Conservation (phyloP, 2,888 invertebrate genomes). For the Limulus polyphemus region DNA sequence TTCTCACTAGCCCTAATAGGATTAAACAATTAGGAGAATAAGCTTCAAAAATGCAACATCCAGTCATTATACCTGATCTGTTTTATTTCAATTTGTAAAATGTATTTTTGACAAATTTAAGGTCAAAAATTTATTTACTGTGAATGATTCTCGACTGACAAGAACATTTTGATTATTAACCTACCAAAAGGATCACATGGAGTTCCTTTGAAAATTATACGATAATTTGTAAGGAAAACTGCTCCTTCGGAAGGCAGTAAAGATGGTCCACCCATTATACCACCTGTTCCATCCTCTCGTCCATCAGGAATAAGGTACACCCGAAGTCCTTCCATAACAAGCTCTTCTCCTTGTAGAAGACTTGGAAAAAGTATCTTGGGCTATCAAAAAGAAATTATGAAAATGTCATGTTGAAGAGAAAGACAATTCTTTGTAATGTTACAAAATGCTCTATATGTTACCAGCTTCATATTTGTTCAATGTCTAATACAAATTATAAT, state of each 20-base stretch:
- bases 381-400: slow-evolving; percentile 36
- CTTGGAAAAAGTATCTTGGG: slow-evolving; percentile 86
- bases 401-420: too few species aligned
- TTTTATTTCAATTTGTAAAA: background rate
- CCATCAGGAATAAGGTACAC: slow-evolving; percentile 85
- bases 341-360: slow-evolving; percentile 73
- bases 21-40: too few species aligned
- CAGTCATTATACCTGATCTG: too few species aligned
- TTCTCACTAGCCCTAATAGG: too few species aligned
- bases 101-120: slow-evolving; percentile 13
- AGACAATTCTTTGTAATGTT: background rate
- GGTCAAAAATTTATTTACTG: too few species aligned
- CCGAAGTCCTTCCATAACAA: slow-evolving; percentile 71
- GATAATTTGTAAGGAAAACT: slow-evolving; percentile 90
- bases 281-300: slow-evolving; percentile 59
- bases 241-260: slow-evolving; percentile 95
- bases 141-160: too few species aligned
- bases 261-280: slow-evolving; percentile 46
- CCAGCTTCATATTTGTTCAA: too few species aligned
- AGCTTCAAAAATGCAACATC: too few species aligned
- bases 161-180: slow-evolving; percentile 20
- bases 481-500: too few species aligned
- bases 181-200: slow-evolving; percentile 87
- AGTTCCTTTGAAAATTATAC: slow-evolving; percentile 87
- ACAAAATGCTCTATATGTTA: background rate